Evolutionary conservation across 2,888 invertebrate genomes (phyloP).

Genomic region (Drosophila limbata): DNA sequence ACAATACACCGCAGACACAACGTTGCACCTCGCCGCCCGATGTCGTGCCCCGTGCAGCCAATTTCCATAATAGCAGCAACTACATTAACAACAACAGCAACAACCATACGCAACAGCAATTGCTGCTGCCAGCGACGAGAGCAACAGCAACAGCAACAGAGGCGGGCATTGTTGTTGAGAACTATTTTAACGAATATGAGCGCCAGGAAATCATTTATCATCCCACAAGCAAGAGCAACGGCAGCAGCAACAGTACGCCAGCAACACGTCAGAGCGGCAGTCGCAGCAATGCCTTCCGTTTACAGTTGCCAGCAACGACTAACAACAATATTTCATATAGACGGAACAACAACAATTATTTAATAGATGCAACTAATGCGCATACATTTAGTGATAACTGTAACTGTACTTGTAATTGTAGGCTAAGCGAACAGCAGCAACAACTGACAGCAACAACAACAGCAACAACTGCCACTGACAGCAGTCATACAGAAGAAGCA

Average conservation of each 20-base stretch:
- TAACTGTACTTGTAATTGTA: conserved; percentile 81
- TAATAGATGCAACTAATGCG: conserved; percentile 74
- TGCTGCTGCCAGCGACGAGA: conserved; percentile 47
- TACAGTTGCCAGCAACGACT: conserved; percentile 61
- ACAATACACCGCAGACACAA: conserved; percentile 59
- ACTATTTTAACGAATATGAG: conserved; percentile 84
- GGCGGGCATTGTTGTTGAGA: conserved; percentile 82
- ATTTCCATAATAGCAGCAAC: conserved; percentile 71
- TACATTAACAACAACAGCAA: conserved; percentile 18
- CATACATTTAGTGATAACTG: conserved; percentile 79
- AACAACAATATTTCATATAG: conserved; percentile 75
- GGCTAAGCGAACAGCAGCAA: conserved; percentile 57
- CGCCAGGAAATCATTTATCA: conserved; percentile 85
- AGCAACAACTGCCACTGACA: conserved; percentile 38
- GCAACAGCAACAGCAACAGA: conserved; percentile 40
- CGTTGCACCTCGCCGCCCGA: conserved; percentile 84
- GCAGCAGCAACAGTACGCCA: conserved; percentile 34
- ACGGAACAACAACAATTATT: conserved; percentile 66
- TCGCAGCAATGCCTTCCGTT: conserved; percentile 45
- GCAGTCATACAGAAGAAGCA: conserved; percentile 44
- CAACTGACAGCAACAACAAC: conserved; percentile 20
- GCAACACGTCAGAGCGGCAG: conserved; percentile 44
- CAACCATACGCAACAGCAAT: conserved; percentile 42
- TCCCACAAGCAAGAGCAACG: conserved; percentile 54
- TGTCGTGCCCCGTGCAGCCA: conserved; percentile 83